A percentile compares a stretch with the other conserved stretches of the same genome.
Conservation (phyloP, 2,113 vertebrate genomes). For the Symphodus melops region DNA sequence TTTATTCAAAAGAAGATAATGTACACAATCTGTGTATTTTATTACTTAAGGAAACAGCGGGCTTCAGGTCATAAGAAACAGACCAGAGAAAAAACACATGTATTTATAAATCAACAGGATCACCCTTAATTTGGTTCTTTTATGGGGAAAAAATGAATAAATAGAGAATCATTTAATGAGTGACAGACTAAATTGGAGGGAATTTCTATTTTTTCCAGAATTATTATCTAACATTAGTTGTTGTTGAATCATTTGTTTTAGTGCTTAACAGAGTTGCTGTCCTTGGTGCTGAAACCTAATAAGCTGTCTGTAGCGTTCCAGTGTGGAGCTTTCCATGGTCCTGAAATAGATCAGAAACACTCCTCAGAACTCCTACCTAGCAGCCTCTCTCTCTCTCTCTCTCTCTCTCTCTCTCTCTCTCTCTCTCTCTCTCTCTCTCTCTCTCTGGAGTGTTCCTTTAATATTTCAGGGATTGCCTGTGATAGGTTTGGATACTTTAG, state of each 20-base stretch:
- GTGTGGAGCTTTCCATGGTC: slow-evolving; percentile 52
- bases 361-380: slow-evolving; percentile 27
- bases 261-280: slow-evolving; percentile 72
- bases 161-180: too few species aligned
- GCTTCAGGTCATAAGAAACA: too few species aligned
- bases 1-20: too few species aligned
- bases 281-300: slow-evolving; percentile 42
- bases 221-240: neutral
- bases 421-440: slow-evolving; percentile 16
- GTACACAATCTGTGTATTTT: too few species aligned
- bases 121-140: too few species aligned
- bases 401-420: slow-evolving; percentile 15
- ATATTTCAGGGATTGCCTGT: slow-evolving; percentile 68
- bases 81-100: too few species aligned
- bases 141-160: too few species aligned
- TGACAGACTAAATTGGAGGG: too few species aligned
- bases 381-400: slow-evolving; percentile 9
- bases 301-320: neutral
- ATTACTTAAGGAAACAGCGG: too few species aligned
- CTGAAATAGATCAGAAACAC: slow-evolving; percentile 66
- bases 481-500: slow-evolving; percentile 62
- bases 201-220: neutral
- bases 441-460: slow-evolving; percentile 56
- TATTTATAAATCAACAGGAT: too few species aligned
- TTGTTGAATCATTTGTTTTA: neutral